These are phyloP conservation scores for Phorcus lineatus DNA, from an alignment of 2,888 invertebrate species.

Conservation along the genomic window DNA sequence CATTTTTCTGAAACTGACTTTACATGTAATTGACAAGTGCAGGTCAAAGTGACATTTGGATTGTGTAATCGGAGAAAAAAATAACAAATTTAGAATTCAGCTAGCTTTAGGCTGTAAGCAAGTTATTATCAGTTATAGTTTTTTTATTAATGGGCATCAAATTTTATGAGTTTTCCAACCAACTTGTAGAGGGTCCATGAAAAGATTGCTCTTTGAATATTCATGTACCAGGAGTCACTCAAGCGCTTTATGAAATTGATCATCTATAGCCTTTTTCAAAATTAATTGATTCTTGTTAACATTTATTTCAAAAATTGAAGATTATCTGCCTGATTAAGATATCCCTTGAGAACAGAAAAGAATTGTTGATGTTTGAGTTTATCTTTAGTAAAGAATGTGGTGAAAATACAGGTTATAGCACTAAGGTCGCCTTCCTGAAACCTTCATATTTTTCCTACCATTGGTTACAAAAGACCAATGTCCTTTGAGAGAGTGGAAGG, in stretches of 20 bases:
- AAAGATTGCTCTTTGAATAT: not conserved
- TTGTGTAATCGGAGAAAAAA: not conserved
- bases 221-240: not conserved
- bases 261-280: not conserved
- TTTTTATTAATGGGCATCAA: not conserved
- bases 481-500: too few relatives aligned
- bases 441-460: too few relatives aligned
- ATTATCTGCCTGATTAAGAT: too few relatives aligned
- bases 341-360: too few relatives aligned
- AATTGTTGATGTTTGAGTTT: too few relatives aligned
- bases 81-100: not conserved
- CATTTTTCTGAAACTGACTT: not conserved
- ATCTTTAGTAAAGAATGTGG: too few relatives aligned
- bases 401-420: too few relatives aligned
- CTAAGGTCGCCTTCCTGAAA: too few relatives aligned
- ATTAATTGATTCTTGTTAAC: not conserved
- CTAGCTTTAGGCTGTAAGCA: not conserved
- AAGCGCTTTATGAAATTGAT: not conserved
- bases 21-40: not conserved
- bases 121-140: not conserved
- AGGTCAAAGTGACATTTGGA: not conserved
- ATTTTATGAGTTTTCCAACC: not conserved
- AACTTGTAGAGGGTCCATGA: not conserved
- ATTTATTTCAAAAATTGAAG: not conserved
- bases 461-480: too few relatives aligned